Evolutionary conservation across 2,888 invertebrate species (phyloP).

Genomic region (Deilephila elpenor): DNA sequence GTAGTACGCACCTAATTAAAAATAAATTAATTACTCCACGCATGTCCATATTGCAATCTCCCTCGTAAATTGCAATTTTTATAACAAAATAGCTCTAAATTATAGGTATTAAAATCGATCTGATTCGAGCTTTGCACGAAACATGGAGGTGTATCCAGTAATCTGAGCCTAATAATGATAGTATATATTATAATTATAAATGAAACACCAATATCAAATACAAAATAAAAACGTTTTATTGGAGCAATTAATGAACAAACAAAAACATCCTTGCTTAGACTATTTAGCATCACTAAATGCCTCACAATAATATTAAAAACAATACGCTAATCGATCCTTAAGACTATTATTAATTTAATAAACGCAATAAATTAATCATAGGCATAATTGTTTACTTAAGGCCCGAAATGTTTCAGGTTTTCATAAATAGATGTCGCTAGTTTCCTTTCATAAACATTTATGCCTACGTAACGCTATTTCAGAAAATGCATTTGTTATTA

Average conservation of each 20-base stretch:
- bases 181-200: conserved; percentile 34
- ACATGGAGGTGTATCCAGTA: too few relatives aligned
- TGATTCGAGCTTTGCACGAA: too few relatives aligned
- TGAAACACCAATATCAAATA: conserved; percentile 64
- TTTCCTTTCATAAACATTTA: background rate
- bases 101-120: too few relatives aligned
- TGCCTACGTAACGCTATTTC: background rate
- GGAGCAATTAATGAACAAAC: conserved; percentile 33
- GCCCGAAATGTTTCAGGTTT: background rate
- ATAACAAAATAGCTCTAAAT: too few relatives aligned
- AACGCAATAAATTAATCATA: conserved; percentile 34
- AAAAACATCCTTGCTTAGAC: conserved; percentile 16
- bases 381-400: conserved; percentile 4
- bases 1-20: too few relatives aligned
- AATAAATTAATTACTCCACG: too few relatives aligned
- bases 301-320: conserved; percentile 42
- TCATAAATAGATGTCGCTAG: background rate
- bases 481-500: conserved; percentile 12
- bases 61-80: too few relatives aligned
- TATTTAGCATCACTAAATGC: conserved; percentile 45
- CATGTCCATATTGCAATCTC: too few relatives aligned
- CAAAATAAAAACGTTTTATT: conserved; percentile 75
- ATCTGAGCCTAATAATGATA: too few relatives aligned
- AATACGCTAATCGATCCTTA: conserved; percentile 20
- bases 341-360: conserved; percentile 38